Base-by-base conservation (phyloP, 1,140 invertebrate species). In the Zophobas atratus region DNA sequence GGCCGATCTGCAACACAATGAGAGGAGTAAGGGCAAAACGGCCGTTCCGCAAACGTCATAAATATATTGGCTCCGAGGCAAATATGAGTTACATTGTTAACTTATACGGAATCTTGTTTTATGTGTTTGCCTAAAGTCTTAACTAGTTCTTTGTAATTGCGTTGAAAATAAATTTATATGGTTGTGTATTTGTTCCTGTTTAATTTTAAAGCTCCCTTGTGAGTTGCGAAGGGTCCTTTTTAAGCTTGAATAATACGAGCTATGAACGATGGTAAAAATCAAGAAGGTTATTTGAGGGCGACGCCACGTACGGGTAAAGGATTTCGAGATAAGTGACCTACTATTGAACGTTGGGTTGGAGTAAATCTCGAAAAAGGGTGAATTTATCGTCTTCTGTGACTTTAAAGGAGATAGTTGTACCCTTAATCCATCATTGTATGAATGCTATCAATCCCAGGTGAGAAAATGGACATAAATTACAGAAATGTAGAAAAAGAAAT, bases 51-150 rank as follows among this genome's bases (percentile, higher is more conserved):
- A 72, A 73, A 73, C 71, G 71, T 73, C 71, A 73, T 73, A 73
- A 73, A 73, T 73, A 56, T 73, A 41, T 55, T 34, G 49, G 77
- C 46, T 34, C 35, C 39, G 20, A 48, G 71, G 57, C 71, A 78
- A 78, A 78, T 75, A 74, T 75, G 49, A 78, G 72, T 53, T 78
- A 78, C 77, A 78, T 78, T 78, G 77, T 78, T 70, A 78, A 78
- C 77, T 70, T 70, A 75, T 75, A 75, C 46, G 46, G 56, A 78
- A 75, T 70, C 72, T 78, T 55, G 77, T 78, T 78, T 78, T 75
- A 75, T 78, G 63, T 78, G 72, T 78, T 78, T 78, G 41, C 60
- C 32, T 46, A 74, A 74, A 75, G 48, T 75, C 77, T 78, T 78
- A 75, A 20, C 36, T 75, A 75, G 57, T 75, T 78, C 72, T 75